Base-by-base conservation (phyloP, 2,113 vertebrate genomes). In the Garra rufa region DNA sequence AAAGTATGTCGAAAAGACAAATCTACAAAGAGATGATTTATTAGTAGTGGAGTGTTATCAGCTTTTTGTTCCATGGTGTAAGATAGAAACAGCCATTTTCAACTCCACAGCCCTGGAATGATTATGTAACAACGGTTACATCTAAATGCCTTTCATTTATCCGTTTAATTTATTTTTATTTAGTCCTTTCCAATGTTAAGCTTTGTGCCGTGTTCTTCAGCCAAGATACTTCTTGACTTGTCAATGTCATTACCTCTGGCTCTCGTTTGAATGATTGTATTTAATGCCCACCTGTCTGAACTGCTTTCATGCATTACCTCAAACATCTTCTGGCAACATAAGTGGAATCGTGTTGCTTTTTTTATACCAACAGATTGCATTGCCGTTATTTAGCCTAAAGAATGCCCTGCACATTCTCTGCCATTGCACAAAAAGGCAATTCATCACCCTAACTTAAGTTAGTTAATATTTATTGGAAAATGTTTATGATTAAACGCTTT, bases 301-400 rank as follows among this genome's bases (percentile, higher is more conserved):
- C 87, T 88, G 91, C 93, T 92, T 90, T 91, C 55, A 90, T 90
- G 88, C 91, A 94, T 94, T 94, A 94, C 93, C 93, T 94, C 94
- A 93, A 89, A 91, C 92, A 91, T 93, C 65, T 61, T 57, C 34
- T 13, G 69, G 26, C 55, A 69, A 77, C 71, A 84, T n/a, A 41
- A 92, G 88, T 89, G 86, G 89, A 90, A 90, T 86, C 91, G 88
- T 86, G 43, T 82, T 91, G 85, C 87, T 76, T 81, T 88, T 87
- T 87, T 83, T 89, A n/a, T 71, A 83, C 81, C 14, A 77, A 76
- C 44, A 30, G 81, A 79, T 69, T 43, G 26, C 67, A 34, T 50
- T 17, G 26, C 57, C 34, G 13, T 65, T 44, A 19, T 61, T 85
- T 61, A 77, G 48, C 59, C n/a, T n/a, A n/a, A n/a, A n/a, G 17